phyloP scores from a whole-genome alignment of 2,888 invertebrate species.

The Hipparchia semele region DNA sequence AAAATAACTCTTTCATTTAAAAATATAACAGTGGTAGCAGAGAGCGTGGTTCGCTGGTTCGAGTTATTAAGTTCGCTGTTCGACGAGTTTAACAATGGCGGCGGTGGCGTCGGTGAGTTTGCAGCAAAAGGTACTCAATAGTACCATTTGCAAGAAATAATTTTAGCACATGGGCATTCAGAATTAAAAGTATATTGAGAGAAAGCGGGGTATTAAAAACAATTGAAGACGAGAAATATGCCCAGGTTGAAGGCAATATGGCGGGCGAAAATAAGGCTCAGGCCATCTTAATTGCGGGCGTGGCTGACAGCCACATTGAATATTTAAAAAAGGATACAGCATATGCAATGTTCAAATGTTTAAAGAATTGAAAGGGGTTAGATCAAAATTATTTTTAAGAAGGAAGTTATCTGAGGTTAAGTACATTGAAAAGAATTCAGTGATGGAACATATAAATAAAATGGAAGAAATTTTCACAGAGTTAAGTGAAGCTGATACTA shows the following conservation, averaged over 20 bases:
- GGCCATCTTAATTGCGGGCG: too few species aligned
- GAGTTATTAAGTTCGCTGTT: too few species aligned
- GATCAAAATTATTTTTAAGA: conserved; percentile 3
- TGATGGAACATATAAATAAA: too few species aligned
- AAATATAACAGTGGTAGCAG: too few species aligned
- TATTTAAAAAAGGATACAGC: neutral
- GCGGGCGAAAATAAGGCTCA: neutral
- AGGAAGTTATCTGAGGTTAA: neutral
- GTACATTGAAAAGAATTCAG: conserved; percentile 2
- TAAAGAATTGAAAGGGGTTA: neutral
- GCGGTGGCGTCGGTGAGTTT: too few species aligned
- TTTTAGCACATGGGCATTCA: neutral
- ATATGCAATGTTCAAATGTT: too few species aligned
- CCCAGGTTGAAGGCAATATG: neutral
- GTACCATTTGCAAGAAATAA: neutral
- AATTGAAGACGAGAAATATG: neutral
- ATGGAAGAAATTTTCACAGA: too few species aligned
- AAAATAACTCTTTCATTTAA: too few species aligned
- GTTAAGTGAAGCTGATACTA: too few species aligned
- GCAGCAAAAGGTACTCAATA: neutral
- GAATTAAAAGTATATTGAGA: neutral
- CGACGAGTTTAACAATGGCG: too few species aligned
- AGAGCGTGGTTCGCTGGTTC: too few species aligned
- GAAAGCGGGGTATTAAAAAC: neutral
- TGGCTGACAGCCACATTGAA: neutral